Evolutionary conservation across 2,113 vertebrate genomes (phyloP).

Genomic region (Galemys pyrenaicus): DNA sequence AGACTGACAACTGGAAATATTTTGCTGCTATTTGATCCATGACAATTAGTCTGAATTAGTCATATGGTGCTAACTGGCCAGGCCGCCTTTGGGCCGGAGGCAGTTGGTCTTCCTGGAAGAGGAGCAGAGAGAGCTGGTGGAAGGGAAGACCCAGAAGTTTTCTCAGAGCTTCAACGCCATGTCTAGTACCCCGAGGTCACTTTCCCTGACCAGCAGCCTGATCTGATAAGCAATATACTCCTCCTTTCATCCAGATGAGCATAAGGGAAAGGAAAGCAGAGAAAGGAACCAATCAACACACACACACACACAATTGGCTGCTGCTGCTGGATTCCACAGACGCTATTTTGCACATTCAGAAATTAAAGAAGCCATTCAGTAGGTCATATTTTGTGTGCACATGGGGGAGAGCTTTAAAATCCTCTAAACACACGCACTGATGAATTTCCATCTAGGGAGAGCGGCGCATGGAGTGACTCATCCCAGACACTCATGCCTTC

Average conservation of each 20-base stretch:
- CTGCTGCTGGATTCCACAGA: neutral
- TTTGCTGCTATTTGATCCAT: conserved; percentile 85
- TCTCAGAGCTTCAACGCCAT: neutral
- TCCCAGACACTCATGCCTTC: neutral
- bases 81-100: conserved; percentile 47
- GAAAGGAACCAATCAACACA: too few species aligned
- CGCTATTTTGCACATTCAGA: neutral
- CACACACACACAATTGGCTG: too few species aligned
- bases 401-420: neutral
- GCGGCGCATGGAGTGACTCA: neutral
- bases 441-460: neutral
- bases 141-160: neutral
- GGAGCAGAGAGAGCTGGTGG: neutral
- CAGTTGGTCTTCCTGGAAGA: conserved; percentile 2
- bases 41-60: conserved; percentile 81
- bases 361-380: neutral
- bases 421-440: neutral
- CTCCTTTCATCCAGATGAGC: too few species aligned
- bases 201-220: neutral
- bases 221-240: neutral
- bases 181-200: neutral
- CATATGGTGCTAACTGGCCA: conserved; percentile 48
- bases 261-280: neutral
- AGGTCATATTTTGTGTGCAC: neutral
- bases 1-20: conserved; percentile 85